These are phyloP conservation scores for Polyommatus iphigenia DNA, from an alignment of 2,888 invertebrate genomes.

Conservation along the genomic window DNA sequence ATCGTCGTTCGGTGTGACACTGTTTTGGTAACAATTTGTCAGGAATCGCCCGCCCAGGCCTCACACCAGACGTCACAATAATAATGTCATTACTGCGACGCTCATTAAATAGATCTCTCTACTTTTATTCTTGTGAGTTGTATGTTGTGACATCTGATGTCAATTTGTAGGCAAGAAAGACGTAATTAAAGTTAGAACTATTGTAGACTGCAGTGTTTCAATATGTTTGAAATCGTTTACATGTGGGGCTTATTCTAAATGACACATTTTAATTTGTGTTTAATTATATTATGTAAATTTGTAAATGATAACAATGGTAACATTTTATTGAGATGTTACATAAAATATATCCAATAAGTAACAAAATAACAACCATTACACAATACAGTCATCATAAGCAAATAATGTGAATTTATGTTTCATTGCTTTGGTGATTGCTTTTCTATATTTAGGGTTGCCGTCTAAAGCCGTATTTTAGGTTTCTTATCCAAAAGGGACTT, in stretches of 20 bases:
- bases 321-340: background rate
- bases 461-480: background rate
- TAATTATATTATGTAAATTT: background rate
- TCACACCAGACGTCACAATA: constrained; percentile 66
- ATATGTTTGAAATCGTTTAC: background rate
- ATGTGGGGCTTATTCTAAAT: background rate
- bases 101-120: constrained; percentile 12
- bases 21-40: constrained; percentile 76
- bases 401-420: constrained; percentile 17
- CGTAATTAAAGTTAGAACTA: background rate
- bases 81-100: constrained; percentile 57
- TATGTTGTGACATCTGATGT: background rate
- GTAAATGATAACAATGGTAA: no score
- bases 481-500: no score
- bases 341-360: background rate
- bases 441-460: constrained; percentile 11
- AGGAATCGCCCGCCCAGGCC: constrained; percentile 68
- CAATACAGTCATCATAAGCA: constrained; percentile 2
- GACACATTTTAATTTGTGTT: background rate
- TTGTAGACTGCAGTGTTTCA: background rate
- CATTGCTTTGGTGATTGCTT: constrained; percentile 2
- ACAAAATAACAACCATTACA: background rate
- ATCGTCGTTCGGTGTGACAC: constrained; percentile 67
- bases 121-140: background rate
- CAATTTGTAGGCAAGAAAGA: background rate